Conservation (phyloP, 2,797 vertebrate species). For the Astyanax mexicanus region DNA sequence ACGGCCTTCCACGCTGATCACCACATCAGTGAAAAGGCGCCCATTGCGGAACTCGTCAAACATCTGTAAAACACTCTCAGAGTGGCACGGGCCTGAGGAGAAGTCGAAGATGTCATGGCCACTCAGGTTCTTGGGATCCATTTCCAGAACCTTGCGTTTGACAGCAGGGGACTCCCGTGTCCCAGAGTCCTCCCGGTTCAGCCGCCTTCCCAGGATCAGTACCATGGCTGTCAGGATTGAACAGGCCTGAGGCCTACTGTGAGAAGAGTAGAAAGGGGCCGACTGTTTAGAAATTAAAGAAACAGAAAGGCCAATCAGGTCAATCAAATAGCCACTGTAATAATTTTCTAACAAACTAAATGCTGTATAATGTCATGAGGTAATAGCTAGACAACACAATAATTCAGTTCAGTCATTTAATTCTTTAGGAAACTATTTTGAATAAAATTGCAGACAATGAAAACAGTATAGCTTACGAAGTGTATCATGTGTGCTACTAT, state of each 20-base stretch:
- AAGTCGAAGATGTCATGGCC: conserved; percentile 93
- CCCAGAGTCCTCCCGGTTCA: conserved; percentile 92
- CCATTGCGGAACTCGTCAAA: conserved; percentile 96
- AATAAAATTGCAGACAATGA: too few species aligned
- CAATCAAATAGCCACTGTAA: conserved; percentile 22
- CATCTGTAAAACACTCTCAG: conserved; percentile 93
- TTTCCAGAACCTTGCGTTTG: conserved; percentile 90
- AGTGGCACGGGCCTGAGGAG: conserved; percentile 91
- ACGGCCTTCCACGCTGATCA: conserved; percentile 95
- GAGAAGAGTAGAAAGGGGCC: conserved; percentile 8
- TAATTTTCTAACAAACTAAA: too few species aligned
- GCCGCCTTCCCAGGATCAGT: conserved; percentile 94
- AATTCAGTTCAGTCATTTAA: too few species aligned
- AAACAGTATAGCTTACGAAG: too few species aligned
- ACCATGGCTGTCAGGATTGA: conserved; percentile 85
- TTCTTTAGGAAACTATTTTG: too few species aligned
- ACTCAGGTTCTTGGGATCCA: conserved; percentile 88
- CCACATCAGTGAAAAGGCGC: conserved; percentile 95
- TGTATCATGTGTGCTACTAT: too few species aligned
- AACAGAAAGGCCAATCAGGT: conserved; percentile 5
- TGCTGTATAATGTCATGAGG: too few species aligned
- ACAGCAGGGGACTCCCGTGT: conserved; percentile 93
- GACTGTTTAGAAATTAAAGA: conserved; percentile 7
- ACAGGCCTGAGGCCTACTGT: conserved; percentile 43
- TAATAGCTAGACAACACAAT: too few species aligned